These are phyloP conservation scores for Rhea pennata DNA, from an alignment of 2,113 vertebrate genomes.

Conservation along the genomic window DNA sequence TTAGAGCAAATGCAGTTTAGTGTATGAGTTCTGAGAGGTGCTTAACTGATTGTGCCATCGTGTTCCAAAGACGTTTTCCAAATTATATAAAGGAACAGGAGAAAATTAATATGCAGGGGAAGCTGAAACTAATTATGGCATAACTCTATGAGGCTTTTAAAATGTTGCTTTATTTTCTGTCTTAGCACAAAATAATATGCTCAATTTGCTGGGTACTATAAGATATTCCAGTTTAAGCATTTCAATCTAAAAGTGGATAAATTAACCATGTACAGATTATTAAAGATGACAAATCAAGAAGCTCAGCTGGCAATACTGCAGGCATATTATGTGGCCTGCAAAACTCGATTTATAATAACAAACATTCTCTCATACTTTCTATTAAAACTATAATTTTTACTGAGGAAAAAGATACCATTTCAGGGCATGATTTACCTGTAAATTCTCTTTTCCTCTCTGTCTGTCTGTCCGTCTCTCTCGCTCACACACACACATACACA, in stretches of 20 bases:
- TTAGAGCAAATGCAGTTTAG: constrained; percentile 36
- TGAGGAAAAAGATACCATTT: neutral
- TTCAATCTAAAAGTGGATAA: constrained; percentile 57
- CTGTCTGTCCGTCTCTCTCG: too few relatives aligned
- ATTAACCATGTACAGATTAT: constrained; percentile 64
- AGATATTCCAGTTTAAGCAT: constrained; percentile 60
- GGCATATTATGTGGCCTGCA: constrained; percentile 25
- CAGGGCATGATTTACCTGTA: neutral
- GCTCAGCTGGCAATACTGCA: constrained; percentile 38
- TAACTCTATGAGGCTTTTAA: constrained; percentile 57
- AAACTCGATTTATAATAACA: constrained; percentile 39
- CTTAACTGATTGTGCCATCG: constrained; percentile 52
- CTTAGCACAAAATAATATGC: constrained; percentile 44
- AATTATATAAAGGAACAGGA: constrained; percentile 62
- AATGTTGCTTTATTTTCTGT: constrained; percentile 62
- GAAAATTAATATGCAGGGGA: constrained; percentile 72
- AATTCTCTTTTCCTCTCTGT: too few relatives aligned
- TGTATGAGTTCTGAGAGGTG: constrained; percentile 37
- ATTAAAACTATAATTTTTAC: neutral
- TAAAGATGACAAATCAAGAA: constrained; percentile 69
- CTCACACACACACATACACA: too few relatives aligned
- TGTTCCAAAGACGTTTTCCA: constrained; percentile 51
- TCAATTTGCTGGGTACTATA: constrained; percentile 41
- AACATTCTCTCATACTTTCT: constrained; percentile 9
- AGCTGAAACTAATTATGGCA: constrained; percentile 70